A percentile compares a stretch with the other conserved stretches of the same genome.
phyloP scores from a whole-genome alignment of 1,140 invertebrate genomes.

The Diabrotica virgifera region DNA sequence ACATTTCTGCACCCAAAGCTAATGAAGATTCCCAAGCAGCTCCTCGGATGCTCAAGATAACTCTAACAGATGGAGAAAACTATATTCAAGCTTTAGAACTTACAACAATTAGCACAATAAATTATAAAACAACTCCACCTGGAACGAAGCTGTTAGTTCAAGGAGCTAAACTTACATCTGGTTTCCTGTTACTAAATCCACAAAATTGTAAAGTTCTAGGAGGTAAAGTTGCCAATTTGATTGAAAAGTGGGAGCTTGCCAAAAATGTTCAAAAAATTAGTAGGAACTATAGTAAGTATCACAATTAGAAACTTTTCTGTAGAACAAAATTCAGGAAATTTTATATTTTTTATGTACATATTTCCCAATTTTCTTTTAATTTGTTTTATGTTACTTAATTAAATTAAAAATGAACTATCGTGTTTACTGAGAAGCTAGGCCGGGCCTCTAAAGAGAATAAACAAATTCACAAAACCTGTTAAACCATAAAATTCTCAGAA shows the following conservation, averaged over 20 bases:
- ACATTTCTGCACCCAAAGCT: slow-evolving; percentile 84
- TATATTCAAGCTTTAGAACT: slow-evolving; percentile 75
- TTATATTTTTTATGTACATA: no score
- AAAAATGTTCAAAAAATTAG: slow-evolving; percentile 72
- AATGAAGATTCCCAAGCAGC: slow-evolving; percentile 81
- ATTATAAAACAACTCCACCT: slow-evolving; percentile 66
- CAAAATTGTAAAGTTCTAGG: slow-evolving; percentile 68
- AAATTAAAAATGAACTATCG: no score
- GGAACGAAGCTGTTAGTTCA: slow-evolving; percentile 68
- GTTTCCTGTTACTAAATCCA: slow-evolving; percentile 67
- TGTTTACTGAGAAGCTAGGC: no score
- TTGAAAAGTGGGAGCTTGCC: slow-evolving; percentile 88
- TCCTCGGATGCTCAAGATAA: slow-evolving; percentile 78
- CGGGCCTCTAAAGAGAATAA: no score
- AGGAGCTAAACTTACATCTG: slow-evolving; percentile 57
- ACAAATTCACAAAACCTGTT: no score
- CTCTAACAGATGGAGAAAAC: slow-evolving; percentile 79
- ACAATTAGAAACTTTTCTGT: background rate
- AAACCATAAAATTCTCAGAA: no score
- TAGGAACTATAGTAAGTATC: slow-evolving; percentile 40
- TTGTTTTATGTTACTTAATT: no score
- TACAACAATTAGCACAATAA: slow-evolving; percentile 63
- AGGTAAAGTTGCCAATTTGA: slow-evolving; percentile 75
- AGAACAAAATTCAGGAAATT: no score
- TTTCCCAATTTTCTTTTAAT: no score